These are phyloP conservation scores for Tragelaphus imberbis DNA, from an alignment of 2,113 vertebrate species.

Conservation along the genomic window DNA sequence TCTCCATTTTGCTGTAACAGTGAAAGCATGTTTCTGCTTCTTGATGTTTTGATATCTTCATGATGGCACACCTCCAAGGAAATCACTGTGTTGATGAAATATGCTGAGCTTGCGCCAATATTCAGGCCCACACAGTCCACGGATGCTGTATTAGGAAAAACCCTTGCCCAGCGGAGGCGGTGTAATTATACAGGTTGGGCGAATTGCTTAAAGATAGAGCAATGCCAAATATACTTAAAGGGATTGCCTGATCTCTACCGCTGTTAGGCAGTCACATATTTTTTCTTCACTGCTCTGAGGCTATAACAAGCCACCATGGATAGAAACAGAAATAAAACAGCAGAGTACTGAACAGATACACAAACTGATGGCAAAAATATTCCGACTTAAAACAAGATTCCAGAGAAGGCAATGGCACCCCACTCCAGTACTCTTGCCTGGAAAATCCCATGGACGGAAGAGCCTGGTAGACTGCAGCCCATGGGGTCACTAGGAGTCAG, in stretches of 20 bases:
- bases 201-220: not conserved
- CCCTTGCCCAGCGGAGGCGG: not conserved
- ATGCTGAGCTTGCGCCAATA: not conserved
- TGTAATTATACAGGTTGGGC: not conserved
- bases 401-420: too few species aligned
- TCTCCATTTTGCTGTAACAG: not conserved
- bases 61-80: not conserved
- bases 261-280: not conserved
- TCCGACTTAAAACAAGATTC: not conserved
- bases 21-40: not conserved
- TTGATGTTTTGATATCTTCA: not conserved
- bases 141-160: not conserved
- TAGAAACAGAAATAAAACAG: not conserved
- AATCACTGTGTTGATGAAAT: conserved; percentile 10
- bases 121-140: not conserved
- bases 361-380: not conserved
- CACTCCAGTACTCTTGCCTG: too few species aligned
- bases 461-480: too few species aligned
- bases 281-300: not conserved
- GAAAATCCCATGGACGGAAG: too few species aligned
- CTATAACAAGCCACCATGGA: not conserved
- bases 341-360: not conserved
- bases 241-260: not conserved
- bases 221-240: not conserved
- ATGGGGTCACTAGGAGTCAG: too few species aligned